Base-by-base conservation (phyloP, 1,140 invertebrate species). In the Andrena cerasifolii region DNA sequence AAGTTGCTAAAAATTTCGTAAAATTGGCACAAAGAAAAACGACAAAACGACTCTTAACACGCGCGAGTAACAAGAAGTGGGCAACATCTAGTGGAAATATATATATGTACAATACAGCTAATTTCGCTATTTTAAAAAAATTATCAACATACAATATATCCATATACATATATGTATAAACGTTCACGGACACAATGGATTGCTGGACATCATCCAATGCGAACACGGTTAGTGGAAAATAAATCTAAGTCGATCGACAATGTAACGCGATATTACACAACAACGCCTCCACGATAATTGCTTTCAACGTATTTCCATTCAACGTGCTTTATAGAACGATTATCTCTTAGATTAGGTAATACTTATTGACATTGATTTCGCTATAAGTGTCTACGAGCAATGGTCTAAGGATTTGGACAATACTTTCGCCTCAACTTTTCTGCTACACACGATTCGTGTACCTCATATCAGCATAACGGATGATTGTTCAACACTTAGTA, bases 41-140 rank as follows among this genome's bases (percentile, higher is more conserved):
- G 18, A 51, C 47, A 45, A 28, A 36, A 47, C 28, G 47, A 63
- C n/a, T 70, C 49, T 63, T 21, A 81, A 82, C 51, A 36, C 28
- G 31, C 36, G 49, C 21, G 10, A 47, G 24, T 61, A 33, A 47
- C 28, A 7, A 16, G 66, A 8, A 66, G 18, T 68, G 43, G 58
- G 43, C n/a, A 36, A 67, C 62, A 72, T 77, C n/a, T 18, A 83
- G 67, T 51, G 59, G 67, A 67, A n/a, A n/a, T n/a, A 67, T 79
- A 53, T 72, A 56, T 80, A 72, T 61, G 47, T 71, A 77, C 74
- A 70, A 4, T 51, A 67, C 40, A 56, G 7, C n/a, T 63, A 72
- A 33, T 40, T 54, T 56, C 24, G 7, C 59, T 74, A 65, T 33
- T 58, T 54, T 45, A 54, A 71, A 62, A 45, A 43, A 45, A 61